Evolutionary conservation across 2,888 invertebrate species (phyloP), one percentile per base, ranked within the genome.

Genomic region (Himalopsyche anomala): DNA sequence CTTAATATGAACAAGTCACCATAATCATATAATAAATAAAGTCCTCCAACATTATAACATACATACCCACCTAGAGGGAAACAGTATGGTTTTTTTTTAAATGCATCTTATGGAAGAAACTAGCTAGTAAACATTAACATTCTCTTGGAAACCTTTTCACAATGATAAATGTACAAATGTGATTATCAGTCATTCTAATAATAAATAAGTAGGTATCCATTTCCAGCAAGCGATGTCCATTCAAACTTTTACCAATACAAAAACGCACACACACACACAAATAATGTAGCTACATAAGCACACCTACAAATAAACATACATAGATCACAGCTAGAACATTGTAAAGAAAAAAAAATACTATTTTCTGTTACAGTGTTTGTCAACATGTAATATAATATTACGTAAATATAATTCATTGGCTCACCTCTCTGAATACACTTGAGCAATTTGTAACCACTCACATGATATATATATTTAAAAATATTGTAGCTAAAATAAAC

Each of bases 171-270:
- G 69, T 36, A 69, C 69, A 36, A 69, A 74, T 36, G 36, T 15
- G 74, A 74, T 74, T 74, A 74, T 74, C 51, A 51, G 15, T 8
- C 12, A 51, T 51, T 51, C 74, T 74, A 74, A 74, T 74, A 74
- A 74, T 74, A 74, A 74, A 74, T 74, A 74, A 15, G 36, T 74
- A 38, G 12, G 36, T 74, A 36, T 74, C 38, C 74, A 74, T 36
- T 74, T 74, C 74, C 38, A 74, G 19, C 74, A 36, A 15, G 74
- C 74, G 36, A 74, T 74, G 74, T 74, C 74, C 74, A 74, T 74
- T 74, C 74, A 74, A 74, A 74, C 74, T 74, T 69, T 36, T 74
- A 74, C 12, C 38, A 8, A 74, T 74, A 74, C 74, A 74, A 74
- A 74, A 69, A 51, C 3, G 8, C 74, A 5, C 36, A 36, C 38